Conservation (phyloP, 2,113 vertebrate species). For the Psephotus haematonotus region DNA sequence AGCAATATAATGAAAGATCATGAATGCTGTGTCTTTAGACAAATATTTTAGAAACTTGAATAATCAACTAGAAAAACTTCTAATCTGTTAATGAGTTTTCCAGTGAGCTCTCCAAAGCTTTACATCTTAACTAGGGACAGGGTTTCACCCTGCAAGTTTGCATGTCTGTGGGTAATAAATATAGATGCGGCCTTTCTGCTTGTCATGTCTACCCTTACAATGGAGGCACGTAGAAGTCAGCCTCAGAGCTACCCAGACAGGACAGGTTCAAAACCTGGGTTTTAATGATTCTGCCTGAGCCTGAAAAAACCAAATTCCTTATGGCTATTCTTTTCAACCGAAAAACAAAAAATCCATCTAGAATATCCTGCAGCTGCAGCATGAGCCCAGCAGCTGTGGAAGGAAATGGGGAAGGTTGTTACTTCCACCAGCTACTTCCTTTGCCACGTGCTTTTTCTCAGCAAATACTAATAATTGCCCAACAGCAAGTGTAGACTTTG, state of each 20-base stretch:
- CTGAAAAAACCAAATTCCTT: background rate
- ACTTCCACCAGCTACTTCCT: background rate
- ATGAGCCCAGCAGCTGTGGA: background rate
- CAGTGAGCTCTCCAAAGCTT: background rate
- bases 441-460: background rate
- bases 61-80: background rate
- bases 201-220: background rate
- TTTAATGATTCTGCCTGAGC: background rate
- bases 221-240: accelerated
- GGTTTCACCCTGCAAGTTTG: background rate
- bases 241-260: background rate
- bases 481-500: background rate
- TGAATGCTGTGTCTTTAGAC: background rate
- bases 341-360: background rate
- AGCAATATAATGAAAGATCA: background rate
- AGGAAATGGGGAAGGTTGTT: background rate
- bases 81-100: background rate
- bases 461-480: constrained; percentile 21
- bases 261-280: background rate
- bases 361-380: background rate
- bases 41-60: background rate
- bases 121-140: background rate
- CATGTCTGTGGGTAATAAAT: background rate
- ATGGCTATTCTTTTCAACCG: background rate
- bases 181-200: background rate